These are phyloP conservation scores for Sorex maritimensis DNA, from an alignment of 2,797 vertebrate species.

Conservation along the genomic window DNA sequence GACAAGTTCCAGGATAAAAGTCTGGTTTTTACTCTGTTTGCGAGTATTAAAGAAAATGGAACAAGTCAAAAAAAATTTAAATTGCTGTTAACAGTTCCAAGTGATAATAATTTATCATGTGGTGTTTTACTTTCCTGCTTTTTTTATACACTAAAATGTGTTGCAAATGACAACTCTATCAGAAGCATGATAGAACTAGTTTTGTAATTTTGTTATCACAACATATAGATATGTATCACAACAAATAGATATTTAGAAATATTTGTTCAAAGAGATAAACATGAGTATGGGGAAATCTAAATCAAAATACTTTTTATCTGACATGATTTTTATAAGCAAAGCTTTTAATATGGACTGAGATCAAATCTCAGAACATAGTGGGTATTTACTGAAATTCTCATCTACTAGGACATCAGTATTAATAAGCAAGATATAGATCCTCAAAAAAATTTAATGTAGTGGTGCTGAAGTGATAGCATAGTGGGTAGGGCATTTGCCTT, in stretches of 20 bases:
- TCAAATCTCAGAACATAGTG: background rate
- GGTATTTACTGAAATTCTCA: background rate
- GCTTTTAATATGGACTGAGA: background rate
- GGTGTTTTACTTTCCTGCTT: conserved; percentile 27
- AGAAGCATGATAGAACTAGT: background rate
- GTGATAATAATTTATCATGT: conserved; percentile 3
- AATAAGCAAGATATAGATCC: background rate
- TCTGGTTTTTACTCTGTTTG: background rate
- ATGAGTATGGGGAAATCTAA: background rate
- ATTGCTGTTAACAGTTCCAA: background rate
- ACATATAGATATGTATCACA: too few relatives aligned
- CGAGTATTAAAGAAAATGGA: background rate
- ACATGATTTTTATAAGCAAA: background rate
- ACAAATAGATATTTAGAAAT: conserved; percentile 12
- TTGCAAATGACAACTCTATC: background rate
- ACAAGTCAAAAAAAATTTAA: background rate
- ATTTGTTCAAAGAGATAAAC: background rate
- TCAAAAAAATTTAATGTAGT: conserved; percentile 26
- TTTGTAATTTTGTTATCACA: background rate
- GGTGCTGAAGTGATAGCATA: background rate
- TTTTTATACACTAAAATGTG: conserved; percentile 20
- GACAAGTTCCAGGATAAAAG: background rate
- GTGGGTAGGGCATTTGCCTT: background rate
- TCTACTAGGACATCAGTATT: background rate
- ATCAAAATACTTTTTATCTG: conserved; percentile 1